Evolutionary conservation across 35 echinoderm and acorn worm genomes (phyloP).

Genomic region (Holothuria glaberrima): DNA sequence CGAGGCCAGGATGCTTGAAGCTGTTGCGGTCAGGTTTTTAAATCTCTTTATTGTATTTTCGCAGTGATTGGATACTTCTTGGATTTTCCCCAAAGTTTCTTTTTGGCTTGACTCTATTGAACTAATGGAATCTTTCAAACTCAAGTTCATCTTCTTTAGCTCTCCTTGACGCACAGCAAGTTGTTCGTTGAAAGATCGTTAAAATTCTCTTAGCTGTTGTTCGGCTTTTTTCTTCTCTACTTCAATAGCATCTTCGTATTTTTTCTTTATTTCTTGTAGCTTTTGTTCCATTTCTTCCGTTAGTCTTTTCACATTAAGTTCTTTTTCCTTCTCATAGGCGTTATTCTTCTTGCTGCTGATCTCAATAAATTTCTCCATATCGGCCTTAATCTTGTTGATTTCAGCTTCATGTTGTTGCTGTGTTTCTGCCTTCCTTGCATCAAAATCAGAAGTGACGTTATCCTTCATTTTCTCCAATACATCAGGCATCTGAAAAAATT

Average conservation of each 20-base stretch:
- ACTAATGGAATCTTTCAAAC: not conserved
- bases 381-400: not conserved
- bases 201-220: not conserved
- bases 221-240: not conserved
- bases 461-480: not conserved
- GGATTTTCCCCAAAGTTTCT: not conserved
- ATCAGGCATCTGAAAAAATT: not conserved
- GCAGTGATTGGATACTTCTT: not conserved
- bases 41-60: not conserved
- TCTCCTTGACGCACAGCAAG: not conserved
- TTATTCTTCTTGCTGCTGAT: not conserved
- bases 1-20: not conserved
- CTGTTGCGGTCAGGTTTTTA: not conserved
- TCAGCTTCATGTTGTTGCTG: slow-evolving; percentile 7
- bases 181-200: not conserved
- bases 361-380: not conserved
- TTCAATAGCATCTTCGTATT: not conserved
- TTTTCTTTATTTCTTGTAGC: not conserved
- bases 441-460: not conserved
- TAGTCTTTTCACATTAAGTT: not conserved
- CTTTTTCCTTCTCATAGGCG: not conserved
- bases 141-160: not conserved
- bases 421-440: not conserved
- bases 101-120: not conserved
- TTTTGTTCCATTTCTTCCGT: not conserved